Evolutionary conservation across 92 coral and sea anemone species (phyloP).

Genomic region (Phenganax marumi): DNA sequence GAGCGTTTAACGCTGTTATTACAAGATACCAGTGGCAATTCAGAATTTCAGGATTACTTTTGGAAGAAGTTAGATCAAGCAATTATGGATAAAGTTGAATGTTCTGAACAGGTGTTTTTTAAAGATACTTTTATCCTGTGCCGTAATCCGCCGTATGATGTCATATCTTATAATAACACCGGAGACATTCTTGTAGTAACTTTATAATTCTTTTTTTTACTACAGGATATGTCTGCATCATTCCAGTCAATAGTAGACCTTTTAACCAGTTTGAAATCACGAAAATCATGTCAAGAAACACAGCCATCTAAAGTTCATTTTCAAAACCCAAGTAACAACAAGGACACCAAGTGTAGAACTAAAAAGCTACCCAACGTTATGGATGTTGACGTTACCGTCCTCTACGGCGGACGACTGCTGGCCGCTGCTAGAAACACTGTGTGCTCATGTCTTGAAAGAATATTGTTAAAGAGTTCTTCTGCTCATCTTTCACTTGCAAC

Average conservation of each 20-base stretch:
- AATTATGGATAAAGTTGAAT: slow-evolving; percentile 1
- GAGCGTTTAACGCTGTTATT: slow-evolving; percentile 22
- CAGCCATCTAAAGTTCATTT: slow-evolving; percentile 36
- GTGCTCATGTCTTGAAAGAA: slow-evolving; percentile 53
- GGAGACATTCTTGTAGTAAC: background rate
- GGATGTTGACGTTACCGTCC: slow-evolving; percentile 1
- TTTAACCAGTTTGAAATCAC: slow-evolving; percentile 9
- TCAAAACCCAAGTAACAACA: slow-evolving; percentile 6
- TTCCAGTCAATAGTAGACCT: slow-evolving; percentile 12
- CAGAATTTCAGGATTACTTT: slow-evolving; percentile 10
- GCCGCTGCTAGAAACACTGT: slow-evolving; percentile 59
- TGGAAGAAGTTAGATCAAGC: slow-evolving; percentile 14
- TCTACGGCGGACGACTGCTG: slow-evolving; percentile 69
- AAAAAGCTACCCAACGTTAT: background rate
- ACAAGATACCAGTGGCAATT: background rate
- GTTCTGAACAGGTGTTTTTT: slow-evolving; percentile 6
- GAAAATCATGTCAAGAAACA: background rate
- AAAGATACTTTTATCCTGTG: background rate
- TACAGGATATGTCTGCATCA: background rate
- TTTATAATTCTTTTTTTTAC: background rate
- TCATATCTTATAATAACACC: background rate
- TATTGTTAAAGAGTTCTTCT: slow-evolving; percentile 43
- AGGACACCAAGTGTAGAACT: background rate
- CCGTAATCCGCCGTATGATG: background rate
- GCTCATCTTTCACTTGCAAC: slow-evolving; percentile 64